These are phyloP conservation scores for Lacerta bilineata DNA, from an alignment of 2,797 vertebrate genomes.

Conservation along the genomic window DNA sequence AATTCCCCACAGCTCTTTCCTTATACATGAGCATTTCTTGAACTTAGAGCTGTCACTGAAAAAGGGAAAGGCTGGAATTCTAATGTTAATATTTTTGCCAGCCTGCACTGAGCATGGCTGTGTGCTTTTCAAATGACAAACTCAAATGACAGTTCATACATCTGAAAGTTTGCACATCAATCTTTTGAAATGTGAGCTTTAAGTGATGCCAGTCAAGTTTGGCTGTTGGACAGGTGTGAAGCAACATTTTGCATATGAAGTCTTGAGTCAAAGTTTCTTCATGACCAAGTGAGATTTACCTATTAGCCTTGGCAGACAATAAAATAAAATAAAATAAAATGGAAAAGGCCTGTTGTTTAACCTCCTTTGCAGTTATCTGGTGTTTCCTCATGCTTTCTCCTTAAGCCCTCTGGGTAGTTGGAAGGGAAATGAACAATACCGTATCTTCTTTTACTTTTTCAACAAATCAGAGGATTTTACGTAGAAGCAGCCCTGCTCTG, in stretches of 20 bases:
- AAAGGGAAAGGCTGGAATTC: not conserved
- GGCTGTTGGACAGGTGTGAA: not conserved
- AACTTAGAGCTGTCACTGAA: conserved; percentile 7
- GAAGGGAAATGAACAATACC: not conserved
- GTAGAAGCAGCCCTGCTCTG: not conserved
- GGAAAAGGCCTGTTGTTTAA: not conserved
- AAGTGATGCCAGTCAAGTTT: not conserved
- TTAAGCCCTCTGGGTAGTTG: not conserved
- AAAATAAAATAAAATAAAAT: not conserved
- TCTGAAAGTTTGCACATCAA: not conserved
- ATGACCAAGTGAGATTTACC: not conserved
- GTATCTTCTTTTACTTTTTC: too few species aligned
- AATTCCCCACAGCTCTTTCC: not conserved
- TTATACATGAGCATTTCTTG: not conserved
- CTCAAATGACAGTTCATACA: not conserved
- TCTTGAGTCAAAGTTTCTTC: not conserved
- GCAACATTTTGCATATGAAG: not conserved
- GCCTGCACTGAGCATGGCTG: too few species aligned
- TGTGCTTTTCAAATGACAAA: conserved; percentile 1
- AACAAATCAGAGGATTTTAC: too few species aligned
- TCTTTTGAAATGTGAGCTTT: not conserved
- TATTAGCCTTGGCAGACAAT: not conserved
- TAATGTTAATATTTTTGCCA: not conserved
- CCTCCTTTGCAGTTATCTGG: not conserved
- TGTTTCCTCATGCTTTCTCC: not conserved